Base-by-base conservation (phyloP, 2,113 vertebrate genomes). In the Perca fluviatilis region DNA sequence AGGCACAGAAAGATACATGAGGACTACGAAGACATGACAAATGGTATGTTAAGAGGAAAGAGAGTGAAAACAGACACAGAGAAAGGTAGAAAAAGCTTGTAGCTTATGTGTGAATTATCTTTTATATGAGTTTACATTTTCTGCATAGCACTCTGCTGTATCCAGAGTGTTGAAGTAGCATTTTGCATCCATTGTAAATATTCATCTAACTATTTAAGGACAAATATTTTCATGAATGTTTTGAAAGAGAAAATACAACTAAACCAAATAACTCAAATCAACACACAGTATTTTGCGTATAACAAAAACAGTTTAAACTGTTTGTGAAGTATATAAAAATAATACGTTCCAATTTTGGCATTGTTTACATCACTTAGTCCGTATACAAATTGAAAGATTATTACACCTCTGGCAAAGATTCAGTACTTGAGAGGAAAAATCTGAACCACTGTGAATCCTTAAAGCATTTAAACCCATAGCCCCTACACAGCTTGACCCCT, bases 401-500 rank as follows among this genome's bases (percentile, higher is more conserved):
- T 57, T 66, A 23, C n/a, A 57, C 60, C 25, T 51, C 53, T 51
- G 36, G 60, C 80, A 79, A 74, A 62, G 27, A 86, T 53, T 82
- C 33, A 50, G n/a, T 58, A 60, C 72, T 86, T 13, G 14, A 82
- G 43, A 74, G 60, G 47, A 79, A 46, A 87, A 80, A 56, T 79
- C 23, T 30, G 66, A 87, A 77, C 46, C 56, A 25, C 36, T 23
- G 16, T 43, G 49, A 78, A 78, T 74, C 21, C 47, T 66, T 68
- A 82, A 66, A 67, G 67, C 36, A 77, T 82, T 85, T 77, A 68
- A 83, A 74, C 64, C 61, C 54, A 73, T 54, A 18, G 46, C 43
- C 58, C 43, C 23, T 46, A 27, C 81, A 66, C 56, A 76, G 49
- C 82, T 73, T 86, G 56, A 92, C 69, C 71, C 67, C 50, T 79